These are phyloP conservation scores for Forpus xanthops DNA, from an alignment of 2,797 vertebrate species.

Conservation along the genomic window DNA sequence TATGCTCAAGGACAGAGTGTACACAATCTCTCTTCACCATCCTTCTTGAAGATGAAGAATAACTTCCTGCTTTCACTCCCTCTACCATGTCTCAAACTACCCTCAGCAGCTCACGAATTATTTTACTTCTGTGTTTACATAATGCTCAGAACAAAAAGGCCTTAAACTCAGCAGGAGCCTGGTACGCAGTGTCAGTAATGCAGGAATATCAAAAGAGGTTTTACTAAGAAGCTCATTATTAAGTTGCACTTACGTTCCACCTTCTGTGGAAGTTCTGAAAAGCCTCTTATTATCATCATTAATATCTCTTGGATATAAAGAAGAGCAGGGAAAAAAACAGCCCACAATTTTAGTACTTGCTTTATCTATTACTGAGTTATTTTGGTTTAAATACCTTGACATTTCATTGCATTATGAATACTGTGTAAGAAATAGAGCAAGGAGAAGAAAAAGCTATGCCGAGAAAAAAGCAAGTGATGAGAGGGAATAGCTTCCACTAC, in stretches of 20 bases:
- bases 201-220: neutral
- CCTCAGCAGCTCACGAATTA: neutral
- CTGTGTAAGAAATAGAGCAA: neutral
- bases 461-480: neutral
- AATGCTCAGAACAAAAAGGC: neutral
- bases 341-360: neutral
- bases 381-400: conserved; percentile 20
- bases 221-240: neutral
- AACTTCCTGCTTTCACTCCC: neutral
- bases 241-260: neutral
- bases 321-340: neutral
- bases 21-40: neutral
- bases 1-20: neutral
- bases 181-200: neutral
- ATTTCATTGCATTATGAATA: neutral
- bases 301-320: neutral
- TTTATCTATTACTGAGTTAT: conserved; percentile 8
- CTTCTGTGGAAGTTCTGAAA: neutral
- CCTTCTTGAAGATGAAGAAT: neutral
- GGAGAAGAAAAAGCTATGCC: neutral
- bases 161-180: neutral
- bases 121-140: neutral
- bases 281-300: neutral
- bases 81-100: neutral
- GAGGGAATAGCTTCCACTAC: neutral